These are phyloP conservation scores for Rambutsinella grinnellia DNA, from an alignment of 2,888 invertebrate genomes.

Conservation along the genomic window DNA sequence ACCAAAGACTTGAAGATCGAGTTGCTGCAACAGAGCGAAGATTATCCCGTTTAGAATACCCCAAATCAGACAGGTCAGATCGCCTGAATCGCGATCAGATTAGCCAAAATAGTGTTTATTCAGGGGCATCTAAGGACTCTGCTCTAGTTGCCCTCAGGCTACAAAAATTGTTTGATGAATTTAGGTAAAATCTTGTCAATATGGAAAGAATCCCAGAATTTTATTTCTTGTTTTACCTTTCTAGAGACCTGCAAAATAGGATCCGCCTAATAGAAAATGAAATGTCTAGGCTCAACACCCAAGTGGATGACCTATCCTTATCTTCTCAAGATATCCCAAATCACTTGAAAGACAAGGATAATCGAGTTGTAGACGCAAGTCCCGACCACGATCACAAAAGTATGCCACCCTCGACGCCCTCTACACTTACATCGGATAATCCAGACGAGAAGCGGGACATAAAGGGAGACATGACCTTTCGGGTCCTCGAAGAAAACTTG, in stretches of 20 bases:
- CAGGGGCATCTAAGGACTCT: not conserved
- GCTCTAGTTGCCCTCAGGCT: constrained; percentile 11
- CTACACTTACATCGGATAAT: too few species aligned
- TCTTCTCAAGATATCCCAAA: not conserved
- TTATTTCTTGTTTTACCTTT: not conserved
- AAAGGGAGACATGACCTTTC: constrained; percentile 5
- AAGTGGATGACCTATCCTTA: constrained; percentile 26
- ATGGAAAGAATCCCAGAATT: not conserved
- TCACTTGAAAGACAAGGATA: not conserved
- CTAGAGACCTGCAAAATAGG: constrained; percentile 34
- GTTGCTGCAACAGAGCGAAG: constrained; percentile 34
- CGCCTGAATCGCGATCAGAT: constrained; percentile 21
- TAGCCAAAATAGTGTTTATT: constrained; percentile 25
- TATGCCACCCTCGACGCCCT: not conserved
- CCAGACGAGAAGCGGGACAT: constrained; percentile 1
- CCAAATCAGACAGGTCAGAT: constrained; percentile 14
- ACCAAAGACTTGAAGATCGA: constrained; percentile 57
- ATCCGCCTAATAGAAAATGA: constrained; percentile 35
- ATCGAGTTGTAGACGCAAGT: not conserved
- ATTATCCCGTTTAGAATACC: constrained; percentile 26
- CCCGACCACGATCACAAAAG: not conserved
- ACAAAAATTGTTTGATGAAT: constrained; percentile 33
- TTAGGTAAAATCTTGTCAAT: constrained; percentile 8
- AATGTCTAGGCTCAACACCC: constrained; percentile 22
- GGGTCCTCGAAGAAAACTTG: constrained; percentile 58